Base-by-base conservation (phyloP, 2,888 invertebrate genomes). In the Himalopsyche anomala region DNA sequence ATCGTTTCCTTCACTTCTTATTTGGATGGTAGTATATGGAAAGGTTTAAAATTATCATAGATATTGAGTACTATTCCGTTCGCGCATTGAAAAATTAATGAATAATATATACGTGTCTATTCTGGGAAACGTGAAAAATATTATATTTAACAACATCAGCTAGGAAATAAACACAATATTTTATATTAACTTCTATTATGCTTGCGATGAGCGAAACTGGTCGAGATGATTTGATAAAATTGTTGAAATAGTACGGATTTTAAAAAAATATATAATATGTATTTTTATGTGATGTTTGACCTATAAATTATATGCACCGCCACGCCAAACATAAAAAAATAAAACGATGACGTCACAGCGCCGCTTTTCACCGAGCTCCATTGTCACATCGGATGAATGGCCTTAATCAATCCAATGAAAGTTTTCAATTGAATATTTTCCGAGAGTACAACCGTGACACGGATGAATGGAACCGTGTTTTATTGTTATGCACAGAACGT, bases 301-400 rank as follows among this genome's bases (percentile, higher is more conserved):
- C 62, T 19, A 28, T 28, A 62, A 19, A 19, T 62, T 62, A 19
- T 15, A 62, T 62, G 62, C 62, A 62, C 6, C 62, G 62, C 62
- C 28, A 15, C 19, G 28, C 62, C 8, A 62, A 28, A 11, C 28
- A 28, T n/a, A 9, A 19, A 3, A n/a, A 51, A 62, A 28, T 62
- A 28, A 62, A 62, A 19, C 28, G 62, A 19, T 62, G 62, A 62
- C 62, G 62, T 62, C 19, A 62, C 62, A 62, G 62, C 62, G 62
- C 28, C 62, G 62, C 62, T 19, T 62, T 62, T 28, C 62, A 62
- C 62, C 19, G 28, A 62, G 9, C 2, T 62, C 19, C 62, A 62
- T 62, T 62, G 62, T 62, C n/a, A 62, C 19, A 28, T 9, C 62
- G 28, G 19, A 51, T 62, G 62, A 62, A 62, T 62, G 15, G 62